phyloP scores from a whole-genome alignment of 2,888 invertebrate genomes.

The Tinea trinotella region DNA sequence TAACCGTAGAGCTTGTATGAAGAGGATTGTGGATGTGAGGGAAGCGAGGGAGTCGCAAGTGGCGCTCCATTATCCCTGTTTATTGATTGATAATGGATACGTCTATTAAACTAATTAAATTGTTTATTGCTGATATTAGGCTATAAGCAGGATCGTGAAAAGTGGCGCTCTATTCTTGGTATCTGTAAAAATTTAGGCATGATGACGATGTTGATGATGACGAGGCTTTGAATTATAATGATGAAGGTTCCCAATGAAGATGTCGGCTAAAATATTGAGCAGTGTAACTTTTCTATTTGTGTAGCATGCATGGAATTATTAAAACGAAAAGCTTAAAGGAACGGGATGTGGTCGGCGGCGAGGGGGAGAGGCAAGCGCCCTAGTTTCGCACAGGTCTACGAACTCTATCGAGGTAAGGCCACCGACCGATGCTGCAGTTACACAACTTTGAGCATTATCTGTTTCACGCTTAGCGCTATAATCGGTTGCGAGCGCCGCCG shows the following conservation, averaged over 20 bases:
- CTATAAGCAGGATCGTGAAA: no score
- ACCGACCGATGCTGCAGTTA: slow-evolving; percentile 54
- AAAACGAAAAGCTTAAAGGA: slow-evolving; percentile 65
- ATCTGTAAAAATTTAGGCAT: no score
- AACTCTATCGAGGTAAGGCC: slow-evolving; percentile 74
- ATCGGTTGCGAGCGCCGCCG: slow-evolving; percentile 30
- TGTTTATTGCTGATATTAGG: no score
- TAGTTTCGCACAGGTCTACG: slow-evolving; percentile 69
- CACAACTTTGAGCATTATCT: slow-evolving; percentile 44
- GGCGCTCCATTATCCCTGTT: no score
- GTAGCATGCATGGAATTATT: slow-evolving; percentile 46
- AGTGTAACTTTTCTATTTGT: slow-evolving; percentile 29
- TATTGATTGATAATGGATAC: no score
- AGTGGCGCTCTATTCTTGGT: no score
- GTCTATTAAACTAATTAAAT: no score
- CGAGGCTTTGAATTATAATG: no score
- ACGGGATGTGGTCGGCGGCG: slow-evolving; percentile 41
- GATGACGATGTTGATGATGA: no score
- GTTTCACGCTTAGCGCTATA: slow-evolving; percentile 29
- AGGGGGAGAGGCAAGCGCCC: slow-evolving; percentile 64
- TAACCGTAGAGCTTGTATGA: no score
- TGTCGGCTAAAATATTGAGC: neutral
- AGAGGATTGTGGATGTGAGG: no score
- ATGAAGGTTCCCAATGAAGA: neutral
- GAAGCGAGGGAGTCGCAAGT: no score